Evolutionary conservation across 2,888 invertebrate species (phyloP).

Genomic region (Tolmerus cingulatus): DNA sequence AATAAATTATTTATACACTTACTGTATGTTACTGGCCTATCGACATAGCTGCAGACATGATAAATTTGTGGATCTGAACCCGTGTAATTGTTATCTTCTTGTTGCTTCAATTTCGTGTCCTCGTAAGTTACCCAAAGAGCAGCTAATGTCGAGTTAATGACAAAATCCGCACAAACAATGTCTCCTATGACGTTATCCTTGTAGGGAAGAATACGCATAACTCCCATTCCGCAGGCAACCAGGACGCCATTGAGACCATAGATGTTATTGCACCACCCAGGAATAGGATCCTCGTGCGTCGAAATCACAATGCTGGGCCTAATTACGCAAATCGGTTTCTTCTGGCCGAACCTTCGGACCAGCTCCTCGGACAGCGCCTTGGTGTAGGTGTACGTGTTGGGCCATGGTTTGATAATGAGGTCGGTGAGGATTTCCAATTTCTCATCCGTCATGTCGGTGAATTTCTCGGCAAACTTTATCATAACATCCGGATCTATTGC

Average conservation of each 20-base stretch:
- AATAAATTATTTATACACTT: not conserved
- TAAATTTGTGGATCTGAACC: constrained; percentile 50
- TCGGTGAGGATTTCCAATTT: constrained; percentile 49
- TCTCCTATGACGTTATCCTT: constrained; percentile 46
- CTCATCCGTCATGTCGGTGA: not conserved
- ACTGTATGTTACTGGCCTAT: constrained; percentile 50
- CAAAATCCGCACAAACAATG: constrained; percentile 54
- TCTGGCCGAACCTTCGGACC: constrained; percentile 50
- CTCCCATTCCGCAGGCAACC: constrained; percentile 51
- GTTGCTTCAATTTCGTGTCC: not conserved
- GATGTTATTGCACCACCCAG: constrained; percentile 53
- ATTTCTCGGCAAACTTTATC: constrained; percentile 51
- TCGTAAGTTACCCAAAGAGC: constrained; percentile 52
- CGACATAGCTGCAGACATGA: constrained; percentile 48
- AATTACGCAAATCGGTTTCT: constrained; percentile 51
- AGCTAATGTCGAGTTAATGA: constrained; percentile 53
- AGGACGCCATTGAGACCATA: constrained; percentile 53
- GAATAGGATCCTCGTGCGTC: constrained; percentile 53
- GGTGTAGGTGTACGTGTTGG: constrained; percentile 53
- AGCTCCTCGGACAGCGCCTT: constrained; percentile 54
- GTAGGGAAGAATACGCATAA: constrained; percentile 49
- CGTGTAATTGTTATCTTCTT: not conserved
- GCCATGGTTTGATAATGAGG: constrained; percentile 52
- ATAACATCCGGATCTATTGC: constrained; percentile 52
- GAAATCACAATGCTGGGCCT: constrained; percentile 53